phyloP scores from a whole-genome alignment of 2,888 invertebrate genomes.

The Ormyrus pomaceus region DNA sequence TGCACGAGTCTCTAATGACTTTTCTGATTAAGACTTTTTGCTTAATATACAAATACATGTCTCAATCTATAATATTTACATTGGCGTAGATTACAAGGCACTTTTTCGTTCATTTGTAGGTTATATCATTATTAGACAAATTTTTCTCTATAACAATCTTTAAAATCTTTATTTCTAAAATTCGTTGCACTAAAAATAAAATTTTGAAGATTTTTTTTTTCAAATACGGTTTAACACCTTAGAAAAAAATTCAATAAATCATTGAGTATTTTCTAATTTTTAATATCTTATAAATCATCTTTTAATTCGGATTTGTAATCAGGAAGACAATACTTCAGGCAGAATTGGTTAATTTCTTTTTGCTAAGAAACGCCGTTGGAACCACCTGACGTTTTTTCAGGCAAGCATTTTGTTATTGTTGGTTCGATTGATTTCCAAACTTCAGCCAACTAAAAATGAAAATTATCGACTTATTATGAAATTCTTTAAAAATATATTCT shows the following conservation, averaged over 20 bases:
- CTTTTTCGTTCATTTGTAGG: slow-evolving; percentile 1
- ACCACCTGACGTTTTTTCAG: slow-evolving; percentile 69
- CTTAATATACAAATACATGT: slow-evolving; percentile 29
- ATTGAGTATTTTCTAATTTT: too few relatives aligned
- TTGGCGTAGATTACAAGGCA: slow-evolving; percentile 40
- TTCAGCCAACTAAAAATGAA: slow-evolving; percentile 76
- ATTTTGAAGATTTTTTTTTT: too few relatives aligned
- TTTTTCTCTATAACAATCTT: too few relatives aligned
- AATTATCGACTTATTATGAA: neutral
- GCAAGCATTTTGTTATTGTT: slow-evolving; percentile 77
- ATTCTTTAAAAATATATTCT: neutral
- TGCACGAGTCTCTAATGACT: slow-evolving; percentile 5
- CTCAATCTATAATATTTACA: slow-evolving; percentile 30
- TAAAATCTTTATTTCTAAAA: too few relatives aligned
- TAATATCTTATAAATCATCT: too few relatives aligned
- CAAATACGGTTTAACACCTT: too few relatives aligned
- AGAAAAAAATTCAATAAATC: too few relatives aligned
- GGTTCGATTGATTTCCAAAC: slow-evolving; percentile 79
- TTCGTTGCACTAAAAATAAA: too few relatives aligned
- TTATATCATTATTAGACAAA: too few relatives aligned
- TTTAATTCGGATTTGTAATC: too few relatives aligned
- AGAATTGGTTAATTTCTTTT: slow-evolving; percentile 5
- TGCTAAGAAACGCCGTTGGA: slow-evolving; percentile 66
- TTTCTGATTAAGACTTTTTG: neutral
- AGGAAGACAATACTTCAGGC: too few relatives aligned